phyloP scores from a whole-genome alignment of 2,888 invertebrate genomes.

The Limulus polyphemus region DNA sequence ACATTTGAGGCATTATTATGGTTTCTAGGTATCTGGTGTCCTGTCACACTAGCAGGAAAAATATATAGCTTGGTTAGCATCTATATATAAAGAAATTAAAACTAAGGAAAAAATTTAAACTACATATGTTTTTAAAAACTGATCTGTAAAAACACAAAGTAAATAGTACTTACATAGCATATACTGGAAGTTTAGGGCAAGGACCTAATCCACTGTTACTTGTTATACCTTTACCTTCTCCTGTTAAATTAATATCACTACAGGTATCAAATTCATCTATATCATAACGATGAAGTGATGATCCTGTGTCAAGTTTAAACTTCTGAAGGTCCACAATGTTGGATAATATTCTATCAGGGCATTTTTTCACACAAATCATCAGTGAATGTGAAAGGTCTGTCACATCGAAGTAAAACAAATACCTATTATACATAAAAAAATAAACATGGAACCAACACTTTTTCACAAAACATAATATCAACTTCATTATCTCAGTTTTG shows the following conservation, averaged over 20 bases:
- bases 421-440: slow-evolving; percentile 38
- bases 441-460: too few species aligned
- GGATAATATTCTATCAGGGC: slow-evolving; percentile 56
- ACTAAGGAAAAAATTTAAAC: too few species aligned
- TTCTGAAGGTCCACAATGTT: slow-evolving; percentile 53
- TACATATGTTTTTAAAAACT: too few species aligned
- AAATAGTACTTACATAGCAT: slow-evolving; percentile 47
- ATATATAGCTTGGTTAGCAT: too few species aligned
- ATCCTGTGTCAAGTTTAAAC: slow-evolving; percentile 59
- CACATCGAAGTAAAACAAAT: slow-evolving; percentile 71
- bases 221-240: slow-evolving; percentile 12
- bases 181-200: slow-evolving; percentile 65
- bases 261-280: slow-evolving; percentile 22
- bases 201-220: slow-evolving; percentile 44
- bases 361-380: slow-evolving; percentile 78
- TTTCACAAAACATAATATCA: too few species aligned
- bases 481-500: too few species aligned
- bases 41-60: too few species aligned
- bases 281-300: slow-evolving; percentile 56
- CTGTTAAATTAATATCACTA: slow-evolving; percentile 3
- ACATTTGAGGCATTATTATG: too few species aligned
- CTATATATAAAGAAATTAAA: too few species aligned
- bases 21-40: too few species aligned
- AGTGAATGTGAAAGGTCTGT: slow-evolving; percentile 59
- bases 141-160: not conserved